Evolutionary conservation across 2,888 invertebrate species (phyloP).

Genomic region (Lepidonotus clava): DNA sequence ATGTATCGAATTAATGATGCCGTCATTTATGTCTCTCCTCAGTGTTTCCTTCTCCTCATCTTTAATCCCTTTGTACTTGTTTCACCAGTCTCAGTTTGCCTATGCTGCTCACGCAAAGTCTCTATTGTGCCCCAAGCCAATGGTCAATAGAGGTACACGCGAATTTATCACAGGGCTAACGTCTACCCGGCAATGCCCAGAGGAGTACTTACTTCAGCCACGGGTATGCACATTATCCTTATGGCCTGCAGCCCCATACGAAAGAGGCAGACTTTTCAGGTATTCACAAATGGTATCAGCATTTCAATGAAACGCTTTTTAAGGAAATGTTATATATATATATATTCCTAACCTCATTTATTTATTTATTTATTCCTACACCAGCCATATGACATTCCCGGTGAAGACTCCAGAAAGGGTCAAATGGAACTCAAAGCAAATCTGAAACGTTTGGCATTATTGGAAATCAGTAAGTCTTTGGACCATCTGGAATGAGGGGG

Average conservation of each 20-base stretch:
- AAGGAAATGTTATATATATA: no score
- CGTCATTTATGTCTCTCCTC: background rate
- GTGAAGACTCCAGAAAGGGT: background rate
- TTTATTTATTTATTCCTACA: background rate
- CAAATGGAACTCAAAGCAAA: background rate
- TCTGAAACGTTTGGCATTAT: background rate
- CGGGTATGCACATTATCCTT: no score
- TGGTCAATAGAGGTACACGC: background rate
- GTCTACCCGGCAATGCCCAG: background rate
- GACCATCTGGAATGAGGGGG: conserved; percentile 5
- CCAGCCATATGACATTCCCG: background rate
- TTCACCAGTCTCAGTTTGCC: background rate
- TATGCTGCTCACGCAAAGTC: background rate
- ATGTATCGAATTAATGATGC: conserved; percentile 1
- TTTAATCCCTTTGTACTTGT: conserved; percentile 16
- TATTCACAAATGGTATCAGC: no score
- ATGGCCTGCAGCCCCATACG: no score
- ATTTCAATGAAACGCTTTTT: no score
- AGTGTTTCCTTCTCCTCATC: background rate
- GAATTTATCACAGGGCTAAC: background rate
- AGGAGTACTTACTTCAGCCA: no score
- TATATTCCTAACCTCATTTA: background rate
- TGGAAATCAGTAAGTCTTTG: conserved; percentile 10
- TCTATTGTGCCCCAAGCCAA: background rate
- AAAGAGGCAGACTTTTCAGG: no score